These are phyloP conservation scores for Bufo bufo DNA, from an alignment of 2,113 vertebrate genomes.

Conservation along the genomic window DNA sequence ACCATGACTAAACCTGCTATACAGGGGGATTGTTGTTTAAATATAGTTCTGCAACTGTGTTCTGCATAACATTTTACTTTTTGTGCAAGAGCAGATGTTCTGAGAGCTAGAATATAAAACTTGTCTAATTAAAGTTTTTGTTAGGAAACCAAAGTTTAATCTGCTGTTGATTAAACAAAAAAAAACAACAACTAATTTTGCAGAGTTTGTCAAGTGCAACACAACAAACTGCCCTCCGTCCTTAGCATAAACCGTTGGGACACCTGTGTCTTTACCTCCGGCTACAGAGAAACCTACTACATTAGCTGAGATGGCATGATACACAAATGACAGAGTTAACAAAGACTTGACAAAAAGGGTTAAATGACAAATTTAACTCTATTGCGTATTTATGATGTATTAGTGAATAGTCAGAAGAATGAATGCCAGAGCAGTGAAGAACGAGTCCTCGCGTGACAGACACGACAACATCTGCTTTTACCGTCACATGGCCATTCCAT, in stretches of 20 bases:
- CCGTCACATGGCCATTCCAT: neutral
- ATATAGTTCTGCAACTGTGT: neutral
- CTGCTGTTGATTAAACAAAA: too few relatives aligned
- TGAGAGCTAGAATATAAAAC: neutral
- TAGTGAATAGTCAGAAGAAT: neutral
- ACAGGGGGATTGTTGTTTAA: slow-evolving; percentile 11
- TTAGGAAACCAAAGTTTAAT: too few relatives aligned
- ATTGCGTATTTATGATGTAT: neutral
- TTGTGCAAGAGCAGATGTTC: neutral
- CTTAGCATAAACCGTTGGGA: neutral
- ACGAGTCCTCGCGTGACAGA: slow-evolving; percentile 7
- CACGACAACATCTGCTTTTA: neutral
- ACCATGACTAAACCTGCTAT: slow-evolving; percentile 33
- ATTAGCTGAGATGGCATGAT: neutral
- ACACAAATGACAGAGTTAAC: neutral
- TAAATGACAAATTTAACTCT: neutral
- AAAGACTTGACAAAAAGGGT: neutral
- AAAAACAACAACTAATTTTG: neutral
- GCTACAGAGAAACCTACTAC: neutral
- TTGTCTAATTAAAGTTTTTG: neutral
- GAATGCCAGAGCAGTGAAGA: neutral
- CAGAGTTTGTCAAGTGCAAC: neutral
- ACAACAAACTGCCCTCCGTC: neutral
- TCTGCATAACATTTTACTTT: neutral
- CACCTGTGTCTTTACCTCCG: neutral